Evolutionary conservation across 2,113 vertebrate genomes (phyloP).

Genomic region (Erythrolamprus reginae): DNA sequence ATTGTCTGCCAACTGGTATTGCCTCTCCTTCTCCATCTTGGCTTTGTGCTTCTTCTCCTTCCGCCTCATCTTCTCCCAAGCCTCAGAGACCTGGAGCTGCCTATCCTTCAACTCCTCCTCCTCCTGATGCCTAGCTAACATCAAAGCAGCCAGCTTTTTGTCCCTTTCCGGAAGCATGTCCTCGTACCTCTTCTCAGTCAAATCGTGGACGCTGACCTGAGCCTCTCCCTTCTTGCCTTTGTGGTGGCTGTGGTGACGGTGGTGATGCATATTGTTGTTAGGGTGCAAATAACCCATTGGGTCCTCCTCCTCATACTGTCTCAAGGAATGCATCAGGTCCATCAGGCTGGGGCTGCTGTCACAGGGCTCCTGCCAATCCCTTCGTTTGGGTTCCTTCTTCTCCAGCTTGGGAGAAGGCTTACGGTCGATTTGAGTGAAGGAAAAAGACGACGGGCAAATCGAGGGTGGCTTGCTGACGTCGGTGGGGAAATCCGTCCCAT

Average conservation of each 20-base stretch:
- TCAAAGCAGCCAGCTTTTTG: conserved; percentile 23
- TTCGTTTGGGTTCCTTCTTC: background rate
- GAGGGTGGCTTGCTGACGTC: conserved; percentile 14
- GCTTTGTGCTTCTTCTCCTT: conserved; percentile 17
- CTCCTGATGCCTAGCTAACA: conserved; percentile 25
- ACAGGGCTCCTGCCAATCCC: conserved; percentile 11
- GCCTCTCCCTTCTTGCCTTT: background rate
- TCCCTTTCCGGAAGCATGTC: conserved; percentile 25
- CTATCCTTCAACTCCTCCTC: conserved; percentile 21
- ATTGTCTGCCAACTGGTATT: background rate
- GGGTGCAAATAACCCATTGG: background rate
- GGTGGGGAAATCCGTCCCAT: background rate
- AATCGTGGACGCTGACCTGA: background rate
- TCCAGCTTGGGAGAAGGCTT: background rate
- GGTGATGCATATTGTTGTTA: background rate
- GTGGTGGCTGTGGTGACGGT: background rate
- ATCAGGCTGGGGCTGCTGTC: conserved; percentile 17
- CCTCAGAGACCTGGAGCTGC: conserved; percentile 1
- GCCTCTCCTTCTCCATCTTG: background rate
- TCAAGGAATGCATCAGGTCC: background rate
- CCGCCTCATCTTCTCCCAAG: background rate
- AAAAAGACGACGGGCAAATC: conserved; percentile 11
- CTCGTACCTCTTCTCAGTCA: background rate
- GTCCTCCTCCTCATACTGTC: background rate
- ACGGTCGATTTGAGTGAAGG: background rate